A percentile compares a stretch with the other conserved stretches of the same genome.
These are phyloP conservation scores for Ammodramus savannarum DNA, from an alignment of 2,113 vertebrate genomes.

Conservation along the genomic window DNA sequence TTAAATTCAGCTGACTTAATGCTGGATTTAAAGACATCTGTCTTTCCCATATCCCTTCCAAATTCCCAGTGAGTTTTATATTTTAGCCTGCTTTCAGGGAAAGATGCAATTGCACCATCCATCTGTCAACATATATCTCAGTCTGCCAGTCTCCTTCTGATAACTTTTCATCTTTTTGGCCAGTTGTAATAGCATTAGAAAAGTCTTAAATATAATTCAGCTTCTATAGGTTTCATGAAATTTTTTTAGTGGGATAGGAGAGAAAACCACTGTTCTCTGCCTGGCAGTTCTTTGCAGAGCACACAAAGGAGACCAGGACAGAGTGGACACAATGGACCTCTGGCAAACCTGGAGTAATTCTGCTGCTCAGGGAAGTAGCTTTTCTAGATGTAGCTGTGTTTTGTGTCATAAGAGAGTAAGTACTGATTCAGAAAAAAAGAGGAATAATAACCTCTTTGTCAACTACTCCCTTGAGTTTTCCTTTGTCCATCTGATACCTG, in stretches of 20 bases:
- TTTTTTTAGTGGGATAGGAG: background rate
- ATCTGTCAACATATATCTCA: background rate
- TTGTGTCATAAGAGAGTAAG: background rate
- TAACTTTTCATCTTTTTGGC: background rate
- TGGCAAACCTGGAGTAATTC: background rate
- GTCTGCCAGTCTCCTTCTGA: background rate
- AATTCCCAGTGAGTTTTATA: background rate
- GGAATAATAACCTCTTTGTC: background rate
- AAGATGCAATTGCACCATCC: background rate
- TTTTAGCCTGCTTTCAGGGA: background rate
- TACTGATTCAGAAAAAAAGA: background rate
- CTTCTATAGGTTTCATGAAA: background rate
- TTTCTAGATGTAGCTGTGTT: background rate
- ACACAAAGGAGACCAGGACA: background rate
- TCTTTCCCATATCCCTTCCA: background rate
- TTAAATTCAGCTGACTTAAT: background rate
- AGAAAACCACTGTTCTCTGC: background rate
- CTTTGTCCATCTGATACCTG: background rate
- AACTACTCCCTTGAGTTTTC: background rate
- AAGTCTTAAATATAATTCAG: background rate
- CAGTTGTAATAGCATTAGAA: background rate
- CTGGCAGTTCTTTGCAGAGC: background rate
- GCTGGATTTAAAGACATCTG: conserved; percentile 26
- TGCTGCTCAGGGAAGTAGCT: background rate
- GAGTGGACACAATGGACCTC: rapidly evolving